Conservation (phyloP, 2,113 vertebrate species). For the Rhynchomys soricoides region DNA sequence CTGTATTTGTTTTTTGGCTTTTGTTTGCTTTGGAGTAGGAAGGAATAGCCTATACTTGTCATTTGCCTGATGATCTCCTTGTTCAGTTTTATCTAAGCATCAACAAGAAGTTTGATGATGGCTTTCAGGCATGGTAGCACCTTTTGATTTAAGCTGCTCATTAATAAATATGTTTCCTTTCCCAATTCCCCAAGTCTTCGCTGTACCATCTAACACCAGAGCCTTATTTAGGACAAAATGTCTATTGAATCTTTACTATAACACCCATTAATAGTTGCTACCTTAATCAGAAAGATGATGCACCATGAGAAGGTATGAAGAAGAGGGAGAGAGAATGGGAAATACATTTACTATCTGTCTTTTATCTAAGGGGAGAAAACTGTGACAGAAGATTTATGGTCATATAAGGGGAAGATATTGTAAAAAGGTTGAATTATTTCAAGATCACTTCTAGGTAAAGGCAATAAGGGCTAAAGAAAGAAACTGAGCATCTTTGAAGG, state of each 20-base stretch:
- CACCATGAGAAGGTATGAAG: neutral
- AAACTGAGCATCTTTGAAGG: neutral
- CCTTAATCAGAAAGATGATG: fast-evolving
- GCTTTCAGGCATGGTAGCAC: too few species aligned
- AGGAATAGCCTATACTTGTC: too few species aligned
- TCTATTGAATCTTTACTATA: neutral
- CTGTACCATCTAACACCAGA: neutral
- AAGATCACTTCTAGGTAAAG: neutral
- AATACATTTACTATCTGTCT: neutral
- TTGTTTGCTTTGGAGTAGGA: too few species aligned
- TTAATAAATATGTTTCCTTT: neutral
- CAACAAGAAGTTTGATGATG: neutral
- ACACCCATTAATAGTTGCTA: too few species aligned
- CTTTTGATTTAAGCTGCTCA: neutral
- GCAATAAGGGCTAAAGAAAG: neutral
- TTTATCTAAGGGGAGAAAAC: conserved; percentile 1
- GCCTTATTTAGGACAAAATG: neutral
- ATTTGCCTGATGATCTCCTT: too few species aligned
- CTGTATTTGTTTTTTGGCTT: neutral
- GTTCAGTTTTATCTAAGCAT: neutral
- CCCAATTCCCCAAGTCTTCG: neutral
- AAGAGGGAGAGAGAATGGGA: neutral
- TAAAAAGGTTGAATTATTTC: neutral
- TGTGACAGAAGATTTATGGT: neutral
- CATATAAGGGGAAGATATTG: neutral